These are phyloP conservation scores for Peromyscus californicus DNA, from an alignment of 2,113 vertebrate genomes.

Conservation along the genomic window DNA sequence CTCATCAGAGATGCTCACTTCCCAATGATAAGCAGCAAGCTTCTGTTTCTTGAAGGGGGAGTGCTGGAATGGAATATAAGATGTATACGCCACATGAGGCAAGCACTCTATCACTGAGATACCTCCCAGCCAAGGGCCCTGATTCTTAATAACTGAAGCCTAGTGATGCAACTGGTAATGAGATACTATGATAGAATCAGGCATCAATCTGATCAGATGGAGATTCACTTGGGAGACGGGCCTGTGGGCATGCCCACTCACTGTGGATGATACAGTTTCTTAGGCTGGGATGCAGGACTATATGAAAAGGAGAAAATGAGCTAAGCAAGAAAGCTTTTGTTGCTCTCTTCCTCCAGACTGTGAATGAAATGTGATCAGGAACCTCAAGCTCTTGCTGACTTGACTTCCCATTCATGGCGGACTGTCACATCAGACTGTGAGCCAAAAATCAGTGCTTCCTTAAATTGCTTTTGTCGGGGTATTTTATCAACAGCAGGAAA, in stretches of 20 bases:
- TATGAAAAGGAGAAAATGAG: not conserved
- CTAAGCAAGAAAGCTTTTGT: not conserved
- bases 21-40: not conserved
- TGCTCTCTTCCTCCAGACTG: not conserved
- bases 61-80: not conserved
- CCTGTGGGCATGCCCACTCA: not conserved
- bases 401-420: not conserved
- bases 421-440: not conserved
- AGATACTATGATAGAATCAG: not conserved
- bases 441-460: not conserved
- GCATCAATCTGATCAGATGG: not conserved
- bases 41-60: not conserved
- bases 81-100: not conserved
- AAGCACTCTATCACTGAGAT: not conserved
- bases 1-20: not conserved
- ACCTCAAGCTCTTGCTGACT: not conserved
- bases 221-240: not conserved
- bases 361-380: not conserved
- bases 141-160: not conserved
- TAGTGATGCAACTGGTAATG: not conserved
- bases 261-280: not conserved
- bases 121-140: not conserved
- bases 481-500: not conserved
- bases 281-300: not conserved
- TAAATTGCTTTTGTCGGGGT: not conserved